These are phyloP conservation scores for Drosophila tristis DNA, from an alignment of 1,140 invertebrate genomes.

Conservation along the genomic window DNA sequence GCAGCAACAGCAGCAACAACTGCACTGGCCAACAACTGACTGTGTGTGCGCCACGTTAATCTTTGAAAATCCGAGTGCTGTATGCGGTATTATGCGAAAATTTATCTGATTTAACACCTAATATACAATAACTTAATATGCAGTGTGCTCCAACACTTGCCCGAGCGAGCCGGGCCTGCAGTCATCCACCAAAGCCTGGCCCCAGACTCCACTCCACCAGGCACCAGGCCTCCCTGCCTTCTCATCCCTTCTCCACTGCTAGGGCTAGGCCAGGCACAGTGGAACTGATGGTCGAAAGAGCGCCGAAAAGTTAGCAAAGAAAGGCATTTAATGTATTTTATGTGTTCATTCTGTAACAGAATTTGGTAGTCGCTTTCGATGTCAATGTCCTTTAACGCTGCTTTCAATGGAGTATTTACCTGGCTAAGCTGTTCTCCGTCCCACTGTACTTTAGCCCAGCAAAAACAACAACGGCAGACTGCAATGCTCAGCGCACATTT, in stretches of 20 bases:
- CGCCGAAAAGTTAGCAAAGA: no score
- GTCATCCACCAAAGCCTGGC: conserved; percentile 62
- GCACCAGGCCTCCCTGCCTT: not conserved
- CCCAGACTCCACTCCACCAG: conserved; percentile 24
- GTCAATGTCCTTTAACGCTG: not conserved
- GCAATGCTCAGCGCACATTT: conserved; percentile 71
- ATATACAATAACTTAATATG: conserved; percentile 85
- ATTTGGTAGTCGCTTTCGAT: no score
- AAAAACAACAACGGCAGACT: conserved; percentile 53
- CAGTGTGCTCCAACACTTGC: conserved; percentile 77
- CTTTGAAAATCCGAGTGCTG: conserved; percentile 84
- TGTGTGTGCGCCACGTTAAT: conserved; percentile 82
- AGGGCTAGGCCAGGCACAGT: conserved; percentile 36
- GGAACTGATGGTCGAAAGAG: not conserved
- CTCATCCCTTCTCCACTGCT: conserved; percentile 16
- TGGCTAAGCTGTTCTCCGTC: not conserved
- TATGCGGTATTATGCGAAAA: conserved; percentile 85
- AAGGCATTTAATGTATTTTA: not conserved
- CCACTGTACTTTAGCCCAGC: conserved; percentile 51
- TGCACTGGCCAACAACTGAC: conserved; percentile 52
- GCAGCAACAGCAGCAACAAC: conserved; percentile 45
- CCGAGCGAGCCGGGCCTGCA: conserved; percentile 62
- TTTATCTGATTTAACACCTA: conserved; percentile 85
- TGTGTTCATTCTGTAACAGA: no score
- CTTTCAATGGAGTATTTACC: not conserved